Base-by-base conservation (phyloP, 2,797 vertebrate genomes). In the Anolis apletophallus region DNA sequence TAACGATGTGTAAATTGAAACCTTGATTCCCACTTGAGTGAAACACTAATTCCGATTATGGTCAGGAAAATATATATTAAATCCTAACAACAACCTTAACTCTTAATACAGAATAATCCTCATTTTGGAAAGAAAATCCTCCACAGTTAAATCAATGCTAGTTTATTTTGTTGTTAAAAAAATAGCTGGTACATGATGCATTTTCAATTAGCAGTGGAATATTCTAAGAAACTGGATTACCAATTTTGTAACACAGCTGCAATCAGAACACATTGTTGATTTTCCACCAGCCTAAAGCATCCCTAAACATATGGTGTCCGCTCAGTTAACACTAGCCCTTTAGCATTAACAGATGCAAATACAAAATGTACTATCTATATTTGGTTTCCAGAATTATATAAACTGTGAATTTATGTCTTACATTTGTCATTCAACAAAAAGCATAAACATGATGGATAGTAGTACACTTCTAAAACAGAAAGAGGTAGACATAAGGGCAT, bases 211-310 rank as follows among this genome's bases (percentile, higher is more conserved):
- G 69, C 0, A 73, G 10, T 71, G 8, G 32, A 52, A 80, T 17
- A 61, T 68, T 2, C 76, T 74, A 55, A 88, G 81, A 89, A 89
- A 76, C 11, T 13, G 17, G 72, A 21, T 52, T 61, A 36, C 83
- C 75, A 5, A 9, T 80, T 85, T 9, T 16, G 21, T 4, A 55
- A 19, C 74, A 83, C 76, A 90, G 14, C 2, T 67, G 52, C 91
- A 69, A 80, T 36, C 11, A 79, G 17, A 12, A 23, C 80, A 23
- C 10, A 11, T 12, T 85, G 76, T n/a, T 0, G 72, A 10, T 83
- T 89, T 90, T 84, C 13, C 36, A 79, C 3, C 9, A 67, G 87
- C 29, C 59, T 36, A 16, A 21, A 46, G 59, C 73, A 77, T 17
- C 8, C 57, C 32, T 32, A 78, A 40, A 7, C 67, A 8, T 46